Evolutionary conservation across 92 coral and sea anemone species (phyloP).

Genomic region (Zoanthus sansibaricus): DNA sequence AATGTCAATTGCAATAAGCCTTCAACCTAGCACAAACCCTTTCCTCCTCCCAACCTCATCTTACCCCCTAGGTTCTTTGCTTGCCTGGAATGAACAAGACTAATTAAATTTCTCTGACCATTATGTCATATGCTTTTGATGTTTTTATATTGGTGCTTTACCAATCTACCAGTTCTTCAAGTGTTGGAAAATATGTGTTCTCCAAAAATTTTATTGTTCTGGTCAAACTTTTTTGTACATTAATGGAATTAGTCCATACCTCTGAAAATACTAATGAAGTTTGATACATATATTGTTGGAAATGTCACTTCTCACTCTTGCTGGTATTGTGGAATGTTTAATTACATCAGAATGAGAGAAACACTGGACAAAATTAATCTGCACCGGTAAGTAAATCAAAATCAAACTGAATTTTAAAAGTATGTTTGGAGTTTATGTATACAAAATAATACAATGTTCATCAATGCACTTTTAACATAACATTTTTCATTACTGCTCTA

Average conservation of each 20-base stretch:
- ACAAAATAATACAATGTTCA: conserved; percentile 17
- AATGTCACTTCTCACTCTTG: conserved; percentile 30
- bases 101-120: conserved; percentile 14
- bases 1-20: conserved; percentile 29
- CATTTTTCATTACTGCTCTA: conserved; percentile 13
- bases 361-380: conserved; percentile 18
- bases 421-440: conserved; percentile 2
- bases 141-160: conserved; percentile 29
- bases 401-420: conserved; percentile 17
- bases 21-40: conserved; percentile 24
- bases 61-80: conserved; percentile 6
- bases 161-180: conserved; percentile 11
- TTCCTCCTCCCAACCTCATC: conserved; percentile 31
- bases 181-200: conserved; percentile 22
- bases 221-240: conserved; percentile 33
- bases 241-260: conserved; percentile 23
- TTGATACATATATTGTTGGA: conserved; percentile 14
- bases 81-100: conserved; percentile 21
- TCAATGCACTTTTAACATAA: conserved; percentile 18
- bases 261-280: conserved; percentile 24
- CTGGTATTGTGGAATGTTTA: conserved; percentile 23
- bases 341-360: background rate
- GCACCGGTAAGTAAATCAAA: conserved; percentile 17
- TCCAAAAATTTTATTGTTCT: conserved; percentile 20
- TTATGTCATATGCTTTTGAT: conserved; percentile 30